Evolutionary conservation across 2,888 invertebrate genomes (phyloP).

Genomic region (Melinaea menophilus): DNA sequence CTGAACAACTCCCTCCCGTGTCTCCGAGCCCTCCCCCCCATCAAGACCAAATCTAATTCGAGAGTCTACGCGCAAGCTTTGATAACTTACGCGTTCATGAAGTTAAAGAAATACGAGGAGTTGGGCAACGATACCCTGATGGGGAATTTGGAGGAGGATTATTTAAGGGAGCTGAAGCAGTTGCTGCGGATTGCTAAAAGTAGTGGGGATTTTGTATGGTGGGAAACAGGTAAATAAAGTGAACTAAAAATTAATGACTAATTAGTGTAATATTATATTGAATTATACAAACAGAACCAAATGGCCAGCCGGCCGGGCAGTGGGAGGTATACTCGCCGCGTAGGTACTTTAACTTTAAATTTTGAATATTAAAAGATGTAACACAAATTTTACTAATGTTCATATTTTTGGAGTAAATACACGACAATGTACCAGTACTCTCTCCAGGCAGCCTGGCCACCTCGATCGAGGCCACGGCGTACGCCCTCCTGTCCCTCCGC

Average conservation of each 20-base stretch:
- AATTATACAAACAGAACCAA: no score
- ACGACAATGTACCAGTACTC: no score
- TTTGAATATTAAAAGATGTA: no score
- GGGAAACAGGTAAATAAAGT: slow-evolving; percentile 81
- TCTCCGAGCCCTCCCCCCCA: slow-evolving; percentile 66
- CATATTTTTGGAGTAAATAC: no score
- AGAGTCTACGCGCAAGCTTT: slow-evolving; percentile 57
- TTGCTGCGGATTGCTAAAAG: slow-evolving; percentile 54
- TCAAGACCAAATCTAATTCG: slow-evolving; percentile 43
- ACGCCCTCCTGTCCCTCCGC: slow-evolving; percentile 78
- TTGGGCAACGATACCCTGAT: slow-evolving; percentile 46
- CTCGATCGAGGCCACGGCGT: slow-evolving; percentile 83
- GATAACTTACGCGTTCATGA: slow-evolving; percentile 56
- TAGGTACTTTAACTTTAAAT: no score
- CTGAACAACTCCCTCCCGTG: slow-evolving; percentile 80
- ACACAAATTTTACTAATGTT: no score
- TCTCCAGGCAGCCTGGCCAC: slow-evolving; percentile 71
- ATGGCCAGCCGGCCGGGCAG: no score
- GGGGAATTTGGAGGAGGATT: slow-evolving; percentile 46
- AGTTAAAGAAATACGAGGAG: slow-evolving; percentile 48
- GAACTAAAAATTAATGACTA: neutral
- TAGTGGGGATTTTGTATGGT: slow-evolving; percentile 83
- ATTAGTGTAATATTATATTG: neutral
- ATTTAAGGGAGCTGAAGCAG: slow-evolving; percentile 47
- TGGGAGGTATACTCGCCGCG: no score